Conservation (phyloP, 2,888 invertebrate species). For the Dioctria rufipes region DNA sequence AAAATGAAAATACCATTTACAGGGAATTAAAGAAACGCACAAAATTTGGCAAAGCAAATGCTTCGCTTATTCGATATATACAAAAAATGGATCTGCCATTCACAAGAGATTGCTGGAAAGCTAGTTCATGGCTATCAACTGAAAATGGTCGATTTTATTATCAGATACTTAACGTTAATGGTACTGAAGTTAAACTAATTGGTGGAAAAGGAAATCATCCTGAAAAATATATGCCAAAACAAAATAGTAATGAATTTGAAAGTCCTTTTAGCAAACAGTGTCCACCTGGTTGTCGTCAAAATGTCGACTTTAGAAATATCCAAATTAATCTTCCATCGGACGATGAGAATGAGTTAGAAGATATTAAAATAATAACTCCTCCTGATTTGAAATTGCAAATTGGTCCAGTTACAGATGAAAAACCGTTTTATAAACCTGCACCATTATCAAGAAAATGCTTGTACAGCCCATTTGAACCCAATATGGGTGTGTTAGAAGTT, state of each 20-base stretch:
- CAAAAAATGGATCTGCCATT: slow-evolving; percentile 67
- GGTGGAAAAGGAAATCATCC: slow-evolving; percentile 68
- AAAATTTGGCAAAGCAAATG: slow-evolving; percentile 66
- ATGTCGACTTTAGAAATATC: slow-evolving; percentile 43
- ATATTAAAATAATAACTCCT: neutral
- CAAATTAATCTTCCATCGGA: slow-evolving; percentile 16
- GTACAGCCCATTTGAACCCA: slow-evolving; percentile 63
- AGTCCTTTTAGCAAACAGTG: neutral
- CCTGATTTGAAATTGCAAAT: slow-evolving; percentile 17
- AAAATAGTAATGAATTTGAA: slow-evolving; percentile 60
- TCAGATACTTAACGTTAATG: slow-evolving; percentile 66
- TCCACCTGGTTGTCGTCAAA: slow-evolving; percentile 49
- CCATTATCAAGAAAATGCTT: slow-evolving; percentile 68
- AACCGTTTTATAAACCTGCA: slow-evolving; percentile 66
- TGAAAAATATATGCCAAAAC: slow-evolving; percentile 63
- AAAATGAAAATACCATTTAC: slow-evolving; percentile 69
- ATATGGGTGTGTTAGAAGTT: slow-evolving; percentile 67
- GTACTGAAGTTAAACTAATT: slow-evolving; percentile 64
- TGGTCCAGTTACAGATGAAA: neutral
- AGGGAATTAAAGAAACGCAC: slow-evolving; percentile 67
- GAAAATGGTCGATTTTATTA: slow-evolving; percentile 68
- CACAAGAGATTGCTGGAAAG: slow-evolving; percentile 69
- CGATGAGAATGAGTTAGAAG: slow-evolving; percentile 3
- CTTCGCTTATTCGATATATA: slow-evolving; percentile 63
- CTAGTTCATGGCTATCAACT: slow-evolving; percentile 68